Conservation (phyloP, 2,113 vertebrate genomes). For the Grantiella picta region DNA sequence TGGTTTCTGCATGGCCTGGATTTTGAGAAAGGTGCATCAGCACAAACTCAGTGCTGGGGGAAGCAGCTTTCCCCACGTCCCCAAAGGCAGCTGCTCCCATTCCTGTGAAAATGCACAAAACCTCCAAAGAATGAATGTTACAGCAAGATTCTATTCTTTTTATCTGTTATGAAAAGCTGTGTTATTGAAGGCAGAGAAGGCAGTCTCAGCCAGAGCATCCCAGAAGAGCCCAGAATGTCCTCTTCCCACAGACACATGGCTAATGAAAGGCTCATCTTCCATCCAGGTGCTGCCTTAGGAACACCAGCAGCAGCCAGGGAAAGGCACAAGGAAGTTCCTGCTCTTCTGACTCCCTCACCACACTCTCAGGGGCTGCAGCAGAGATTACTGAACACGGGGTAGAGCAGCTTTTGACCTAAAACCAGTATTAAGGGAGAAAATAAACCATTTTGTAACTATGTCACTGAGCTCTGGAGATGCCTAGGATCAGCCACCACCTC, state of each 20-base stretch:
- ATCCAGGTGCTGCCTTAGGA: neutral
- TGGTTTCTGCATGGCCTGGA: neutral
- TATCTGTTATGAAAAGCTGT: neutral
- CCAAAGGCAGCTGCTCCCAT: neutral
- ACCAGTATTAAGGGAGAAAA: neutral
- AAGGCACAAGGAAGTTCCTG: neutral
- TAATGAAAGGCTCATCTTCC: neutral
- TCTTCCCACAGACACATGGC: neutral
- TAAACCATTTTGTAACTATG: neutral
- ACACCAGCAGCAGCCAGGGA: fast-evolving
- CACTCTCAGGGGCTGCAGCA: neutral
- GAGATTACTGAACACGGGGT: fast-evolving
- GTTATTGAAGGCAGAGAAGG: neutral
- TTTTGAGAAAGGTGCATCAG: neutral
- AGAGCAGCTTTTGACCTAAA: neutral
- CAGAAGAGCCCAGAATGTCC: neutral
- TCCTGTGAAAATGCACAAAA: fast-evolving
- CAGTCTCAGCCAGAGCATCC: neutral
- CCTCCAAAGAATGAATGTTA: too few species aligned
- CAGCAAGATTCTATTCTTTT: fast-evolving
- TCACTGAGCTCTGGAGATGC: neutral
- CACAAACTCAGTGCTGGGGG: fast-evolving
- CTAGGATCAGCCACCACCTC: neutral
- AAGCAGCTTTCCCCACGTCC: neutral
- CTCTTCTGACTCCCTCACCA: neutral